Percentiles rank a stretch among this genome's conserved stretches.
Evolutionary conservation across 2,888 invertebrate genomes (phyloP).

Genomic region (Callyntrura sp.): DNA sequence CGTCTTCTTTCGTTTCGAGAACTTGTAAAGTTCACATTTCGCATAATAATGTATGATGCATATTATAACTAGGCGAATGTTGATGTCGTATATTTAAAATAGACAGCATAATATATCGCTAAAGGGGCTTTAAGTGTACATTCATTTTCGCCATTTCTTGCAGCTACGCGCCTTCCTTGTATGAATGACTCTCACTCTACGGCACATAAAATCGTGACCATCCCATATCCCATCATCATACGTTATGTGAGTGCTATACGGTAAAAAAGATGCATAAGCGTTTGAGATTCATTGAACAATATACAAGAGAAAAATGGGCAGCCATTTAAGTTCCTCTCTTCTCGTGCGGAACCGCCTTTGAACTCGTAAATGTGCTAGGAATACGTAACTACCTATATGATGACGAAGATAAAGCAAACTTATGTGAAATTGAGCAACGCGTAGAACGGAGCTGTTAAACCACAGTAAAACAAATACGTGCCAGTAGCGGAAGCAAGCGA

Average conservation of each 20-base stretch:
- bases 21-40: constrained; percentile 12
- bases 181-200: background rate
- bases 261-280: background rate
- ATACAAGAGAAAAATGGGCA: constrained; percentile 21
- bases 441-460: background rate
- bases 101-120: background rate
- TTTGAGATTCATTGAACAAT: constrained; percentile 7
- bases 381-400: constrained; percentile 7
- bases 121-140: background rate
- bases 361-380: constrained; percentile 8
- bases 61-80: background rate
- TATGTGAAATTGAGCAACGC: background rate
- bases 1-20: background rate
- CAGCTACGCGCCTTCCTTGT: background rate
- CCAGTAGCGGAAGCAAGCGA: background rate
- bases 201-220: constrained; percentile 6
- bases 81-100: background rate
- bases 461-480: background rate
- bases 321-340: background rate
- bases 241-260: background rate
- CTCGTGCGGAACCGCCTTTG: constrained; percentile 29
- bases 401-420: background rate
- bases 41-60: background rate
- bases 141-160: background rate
- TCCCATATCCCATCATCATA: background rate